Percentiles rank a stretch among this genome's conserved stretches.
phyloP scores from a whole-genome alignment of 2,888 invertebrate species.

The Lysandra bellargus region DNA sequence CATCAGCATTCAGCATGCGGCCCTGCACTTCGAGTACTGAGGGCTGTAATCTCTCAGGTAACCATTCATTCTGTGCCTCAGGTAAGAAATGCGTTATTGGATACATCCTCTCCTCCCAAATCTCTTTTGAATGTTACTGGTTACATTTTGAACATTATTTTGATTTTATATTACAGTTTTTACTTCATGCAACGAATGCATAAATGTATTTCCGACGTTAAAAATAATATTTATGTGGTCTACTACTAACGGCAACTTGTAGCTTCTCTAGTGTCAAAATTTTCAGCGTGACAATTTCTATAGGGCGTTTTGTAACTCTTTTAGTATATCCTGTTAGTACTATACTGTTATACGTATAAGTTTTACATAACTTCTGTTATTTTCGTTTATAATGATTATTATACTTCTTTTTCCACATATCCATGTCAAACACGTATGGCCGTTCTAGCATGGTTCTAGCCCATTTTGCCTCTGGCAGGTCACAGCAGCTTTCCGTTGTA shows the following conservation, averaged over 20 bases:
- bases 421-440: neutral
- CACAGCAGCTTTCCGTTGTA: neutral
- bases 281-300: too few species aligned
- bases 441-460: neutral
- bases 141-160: neutral
- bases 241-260: too few species aligned
- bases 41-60: constrained; percentile 27
- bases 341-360: too few species aligned
- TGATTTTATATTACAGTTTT: neutral
- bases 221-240: too few species aligned
- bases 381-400: too few species aligned
- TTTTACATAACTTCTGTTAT: too few species aligned
- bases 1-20: constrained; percentile 5
- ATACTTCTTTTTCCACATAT: too few species aligned
- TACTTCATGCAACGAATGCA: too few species aligned
- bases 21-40: neutral
- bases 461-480: neutral
- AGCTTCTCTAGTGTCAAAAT: too few species aligned
- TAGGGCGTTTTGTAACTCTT: too few species aligned
- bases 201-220: too few species aligned
- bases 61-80: constrained; percentile 13
- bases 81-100: constrained; percentile 19
- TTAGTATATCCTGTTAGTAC: too few species aligned
- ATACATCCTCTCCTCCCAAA: constrained; percentile 3
- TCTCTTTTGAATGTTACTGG: neutral